Percentiles rank a stretch among this genome's conserved stretches.
These are phyloP conservation scores for Pelvicachromis taeniatus DNA, from an alignment of 2,113 vertebrate species.

Conservation along the genomic window DNA sequence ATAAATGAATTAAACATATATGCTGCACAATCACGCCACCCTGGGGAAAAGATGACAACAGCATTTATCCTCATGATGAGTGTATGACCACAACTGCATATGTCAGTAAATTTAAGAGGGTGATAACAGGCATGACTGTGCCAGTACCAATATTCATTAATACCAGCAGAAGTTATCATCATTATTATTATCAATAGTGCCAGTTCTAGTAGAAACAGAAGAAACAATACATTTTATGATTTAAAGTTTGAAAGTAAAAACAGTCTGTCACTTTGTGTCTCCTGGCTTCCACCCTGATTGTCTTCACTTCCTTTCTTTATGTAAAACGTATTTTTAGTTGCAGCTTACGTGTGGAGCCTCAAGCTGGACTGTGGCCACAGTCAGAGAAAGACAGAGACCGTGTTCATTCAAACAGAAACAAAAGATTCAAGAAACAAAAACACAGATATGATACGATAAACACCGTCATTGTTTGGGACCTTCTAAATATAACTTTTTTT, in stretches of 20 bases:
- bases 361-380: neutral
- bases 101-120: neutral
- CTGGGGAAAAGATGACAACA: no score
- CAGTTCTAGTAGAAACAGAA: neutral
- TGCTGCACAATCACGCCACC: no score
- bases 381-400: neutral
- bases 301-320: neutral
- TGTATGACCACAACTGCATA: neutral
- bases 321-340: neutral
- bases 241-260: neutral
- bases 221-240: neutral
- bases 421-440: neutral
- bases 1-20: neutral
- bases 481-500: neutral
- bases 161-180: neutral
- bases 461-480: neutral
- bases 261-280: neutral
- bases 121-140: neutral
- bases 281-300: neutral
- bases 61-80: neutral
- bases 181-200: neutral
- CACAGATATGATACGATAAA: neutral
- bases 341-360: neutral
- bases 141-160: neutral
- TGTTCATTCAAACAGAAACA: neutral